Evolutionary conservation across 2,797 vertebrate genomes (phyloP), one percentile per base, ranked within the genome.

Genomic region (Hoplostethus atlanticus): DNA sequence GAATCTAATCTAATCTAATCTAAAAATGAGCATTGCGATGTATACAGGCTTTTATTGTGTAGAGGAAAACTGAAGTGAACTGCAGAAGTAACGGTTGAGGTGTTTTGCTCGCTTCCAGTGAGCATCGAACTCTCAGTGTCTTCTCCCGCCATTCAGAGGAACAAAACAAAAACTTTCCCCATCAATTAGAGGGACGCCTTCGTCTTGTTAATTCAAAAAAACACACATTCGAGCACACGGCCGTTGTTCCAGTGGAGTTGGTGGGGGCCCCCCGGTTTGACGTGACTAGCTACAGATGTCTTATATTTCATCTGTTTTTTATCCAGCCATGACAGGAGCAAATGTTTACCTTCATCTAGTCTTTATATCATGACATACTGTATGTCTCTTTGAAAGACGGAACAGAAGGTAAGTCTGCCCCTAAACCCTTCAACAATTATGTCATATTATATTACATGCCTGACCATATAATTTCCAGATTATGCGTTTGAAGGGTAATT

Each of bases 401-500:
- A 87, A 84, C 76, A 89, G 80, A 84, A 84, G 73, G 78, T 53
- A 42, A 67, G 65, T 64, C 68, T 64, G 73, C 57, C 70, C 34
- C 67, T 81, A 30, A 77, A 83, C 38, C 71, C 73, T 78, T 61
- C 64, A 81, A 55, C 73, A 84, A 84, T 89, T 86, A 81, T 64
- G 31, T 69, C 71, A 51, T 71, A 77, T 83, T 73, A 84, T 79
- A 75, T 73, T 75, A 73, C 77, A 89, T 90, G 85, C 68, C 76
- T 74, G 65, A 74, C 64, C 46, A 68, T 75, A 79, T 84, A 67
- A 87, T 89, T 83, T 76, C 42, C 81, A 84, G 68, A 92, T 91
- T 87, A 89, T 72, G 65, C 54, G 46, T 84, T 80, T 85, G 73
- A 89, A 48, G 40, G 63, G 79, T 85, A 82, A 88, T 87, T 85